Conservation (phyloP, 2,797 vertebrate genomes). For the Acanthiza pusilla region DNA sequence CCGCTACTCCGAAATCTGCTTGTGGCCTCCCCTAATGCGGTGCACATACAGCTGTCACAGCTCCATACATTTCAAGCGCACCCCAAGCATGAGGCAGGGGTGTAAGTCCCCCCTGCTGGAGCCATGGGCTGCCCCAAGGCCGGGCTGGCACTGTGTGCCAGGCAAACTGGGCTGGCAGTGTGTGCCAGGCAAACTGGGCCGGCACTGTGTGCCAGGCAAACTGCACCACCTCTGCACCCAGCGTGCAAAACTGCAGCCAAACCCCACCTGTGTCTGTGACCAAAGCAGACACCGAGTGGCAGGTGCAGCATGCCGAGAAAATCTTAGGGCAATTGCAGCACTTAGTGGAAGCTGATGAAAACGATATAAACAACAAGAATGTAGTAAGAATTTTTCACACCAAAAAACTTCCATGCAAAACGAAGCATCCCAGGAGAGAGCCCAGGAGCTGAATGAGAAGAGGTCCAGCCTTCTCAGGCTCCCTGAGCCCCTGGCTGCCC, state of each 20-base stretch:
- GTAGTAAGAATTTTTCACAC: background rate
- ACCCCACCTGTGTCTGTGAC: accelerated
- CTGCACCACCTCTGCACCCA: accelerated
- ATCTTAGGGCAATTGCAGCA: too few relatives aligned
- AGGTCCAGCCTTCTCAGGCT: accelerated
- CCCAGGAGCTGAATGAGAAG: accelerated
- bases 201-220: accelerated
- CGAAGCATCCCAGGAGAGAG: accelerated
- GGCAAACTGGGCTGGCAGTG: background rate
- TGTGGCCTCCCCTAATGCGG: too few relatives aligned
- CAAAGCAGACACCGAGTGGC: accelerated
- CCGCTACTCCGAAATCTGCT: too few relatives aligned
- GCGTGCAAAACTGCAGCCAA: accelerated
- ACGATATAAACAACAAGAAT: accelerated
- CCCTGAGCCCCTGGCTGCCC: accelerated
- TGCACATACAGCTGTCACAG: too few relatives aligned
- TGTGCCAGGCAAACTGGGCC: accelerated
- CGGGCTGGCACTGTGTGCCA: accelerated
- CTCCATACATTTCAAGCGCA: too few relatives aligned
- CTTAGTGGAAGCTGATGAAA: background rate
- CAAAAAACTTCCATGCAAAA: accelerated
- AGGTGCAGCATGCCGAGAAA: background rate
- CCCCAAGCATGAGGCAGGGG: too few relatives aligned
- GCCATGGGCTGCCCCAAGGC: background rate
- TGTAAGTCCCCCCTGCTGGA: too few relatives aligned